Evolutionary conservation across 2,888 invertebrate genomes (phyloP).

Genomic region (Acanthopleura granulata): DNA sequence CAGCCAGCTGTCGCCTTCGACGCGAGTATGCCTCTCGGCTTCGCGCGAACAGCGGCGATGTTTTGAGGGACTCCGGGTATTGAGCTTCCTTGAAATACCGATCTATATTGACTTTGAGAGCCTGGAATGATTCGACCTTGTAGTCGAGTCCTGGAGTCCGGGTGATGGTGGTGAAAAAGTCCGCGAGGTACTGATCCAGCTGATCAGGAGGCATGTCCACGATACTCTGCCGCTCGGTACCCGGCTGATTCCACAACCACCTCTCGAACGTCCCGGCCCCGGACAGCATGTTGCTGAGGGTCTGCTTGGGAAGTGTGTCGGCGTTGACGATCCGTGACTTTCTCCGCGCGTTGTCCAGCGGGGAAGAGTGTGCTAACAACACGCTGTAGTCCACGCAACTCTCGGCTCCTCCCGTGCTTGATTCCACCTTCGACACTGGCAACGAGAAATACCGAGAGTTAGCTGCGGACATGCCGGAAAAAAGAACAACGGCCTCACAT

Average conservation of each 20-base stretch:
- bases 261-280: not conserved
- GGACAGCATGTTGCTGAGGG: not conserved
- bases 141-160: not conserved
- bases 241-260: not conserved
- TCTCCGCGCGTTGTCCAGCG: no score
- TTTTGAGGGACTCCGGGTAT: constrained; percentile 9
- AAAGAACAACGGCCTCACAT: no score
- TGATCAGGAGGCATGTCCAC: not conserved
- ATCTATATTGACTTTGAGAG: constrained; percentile 15
- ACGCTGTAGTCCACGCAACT: no score
- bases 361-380: no score
- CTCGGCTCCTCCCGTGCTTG: no score
- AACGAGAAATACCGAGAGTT: no score
- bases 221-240: not conserved
- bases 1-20: not conserved
- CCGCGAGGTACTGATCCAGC: constrained; percentile 4
- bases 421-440: no score
- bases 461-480: no score
- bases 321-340: not conserved
- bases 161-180: not conserved
- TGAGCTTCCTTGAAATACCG: not conserved
- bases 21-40: not conserved
- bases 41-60: not conserved
- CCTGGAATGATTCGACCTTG: constrained; percentile 10
- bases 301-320: not conserved